A percentile compares a stretch with the other conserved stretches of the same genome.
phyloP scores from a whole-genome alignment of 1,140 invertebrate species.

The Gonioctena quinquepunctata region DNA sequence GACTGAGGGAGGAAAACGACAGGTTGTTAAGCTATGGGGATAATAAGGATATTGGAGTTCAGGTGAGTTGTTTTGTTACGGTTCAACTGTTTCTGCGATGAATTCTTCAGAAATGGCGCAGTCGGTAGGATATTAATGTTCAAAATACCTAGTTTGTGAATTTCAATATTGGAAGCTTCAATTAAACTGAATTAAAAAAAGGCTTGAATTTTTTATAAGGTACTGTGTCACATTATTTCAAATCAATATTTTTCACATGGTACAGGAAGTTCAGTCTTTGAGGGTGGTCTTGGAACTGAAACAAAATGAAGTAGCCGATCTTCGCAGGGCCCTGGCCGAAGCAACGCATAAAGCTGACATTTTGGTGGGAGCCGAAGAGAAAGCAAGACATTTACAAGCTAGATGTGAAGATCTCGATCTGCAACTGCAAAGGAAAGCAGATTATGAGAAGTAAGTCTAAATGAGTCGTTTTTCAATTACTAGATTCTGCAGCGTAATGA shows the following conservation, averaged over 20 bases:
- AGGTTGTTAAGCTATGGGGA: slow-evolving; percentile 42
- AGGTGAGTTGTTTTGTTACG: slow-evolving; percentile 29
- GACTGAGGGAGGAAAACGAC: slow-evolving; percentile 47
- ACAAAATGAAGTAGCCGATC: slow-evolving; percentile 70
- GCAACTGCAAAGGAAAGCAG: slow-evolving; percentile 65
- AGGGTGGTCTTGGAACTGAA: slow-evolving; percentile 76
- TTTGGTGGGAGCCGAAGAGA: slow-evolving; percentile 60
- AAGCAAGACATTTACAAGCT: slow-evolving; percentile 63
- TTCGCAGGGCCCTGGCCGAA: slow-evolving; percentile 69
- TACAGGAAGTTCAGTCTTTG: slow-evolving; percentile 70
- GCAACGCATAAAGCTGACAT: slow-evolving; percentile 60
- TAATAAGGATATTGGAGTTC: slow-evolving; percentile 41
- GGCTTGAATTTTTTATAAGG: neutral
- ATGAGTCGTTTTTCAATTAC: neutral
- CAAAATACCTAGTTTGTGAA: too few relatives aligned
- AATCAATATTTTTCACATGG: slow-evolving; percentile 15
- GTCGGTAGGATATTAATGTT: too few relatives aligned
- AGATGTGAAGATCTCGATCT: slow-evolving; percentile 71
- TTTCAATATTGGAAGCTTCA: too few relatives aligned
- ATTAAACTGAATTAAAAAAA: too few relatives aligned
- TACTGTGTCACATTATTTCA: slow-evolving; percentile 4
- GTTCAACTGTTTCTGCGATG: too few relatives aligned
- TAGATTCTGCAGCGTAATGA: too few relatives aligned
- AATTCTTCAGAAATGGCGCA: too few relatives aligned
- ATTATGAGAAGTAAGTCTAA: slow-evolving; percentile 60